phyloP scores from a whole-genome alignment of 2,113 vertebrate species.

The Semicossyphus pulcher region DNA sequence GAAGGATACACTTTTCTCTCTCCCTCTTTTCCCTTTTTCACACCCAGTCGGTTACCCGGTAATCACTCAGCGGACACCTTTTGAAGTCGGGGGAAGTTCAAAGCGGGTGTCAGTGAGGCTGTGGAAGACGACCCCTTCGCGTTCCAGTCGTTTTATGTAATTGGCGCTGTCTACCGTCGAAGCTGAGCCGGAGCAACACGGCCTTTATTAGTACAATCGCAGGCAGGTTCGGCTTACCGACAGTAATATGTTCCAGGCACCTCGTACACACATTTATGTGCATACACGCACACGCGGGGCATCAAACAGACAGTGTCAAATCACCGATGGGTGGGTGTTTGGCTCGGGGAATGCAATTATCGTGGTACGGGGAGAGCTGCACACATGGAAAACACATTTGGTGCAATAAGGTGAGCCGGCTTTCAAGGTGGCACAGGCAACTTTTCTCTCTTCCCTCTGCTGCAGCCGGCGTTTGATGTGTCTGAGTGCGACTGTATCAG shows the following conservation, averaged over 20 bases:
- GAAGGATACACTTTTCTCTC: slow-evolving; percentile 64
- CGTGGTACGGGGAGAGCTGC: slow-evolving; percentile 24
- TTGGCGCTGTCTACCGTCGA: slow-evolving; percentile 90
- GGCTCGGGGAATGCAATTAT: slow-evolving; percentile 71
- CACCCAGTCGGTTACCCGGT: slow-evolving; percentile 81
- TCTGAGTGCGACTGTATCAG: slow-evolving; percentile 15
- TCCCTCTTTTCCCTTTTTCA: slow-evolving; percentile 7
- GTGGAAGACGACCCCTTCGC: slow-evolving; percentile 84
- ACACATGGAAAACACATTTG: slow-evolving; percentile 45
- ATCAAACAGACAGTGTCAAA: slow-evolving; percentile 76
- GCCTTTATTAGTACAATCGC: slow-evolving; percentile 92
- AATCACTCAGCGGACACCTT: slow-evolving; percentile 86
- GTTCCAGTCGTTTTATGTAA: slow-evolving; percentile 90
- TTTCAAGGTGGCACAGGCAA: slow-evolving; percentile 17
- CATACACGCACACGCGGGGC: slow-evolving; percentile 42
- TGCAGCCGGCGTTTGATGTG: slow-evolving; percentile 16
- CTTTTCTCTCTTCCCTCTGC: neutral
- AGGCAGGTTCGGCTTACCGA: slow-evolving; percentile 86
- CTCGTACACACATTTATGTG: slow-evolving; percentile 51
- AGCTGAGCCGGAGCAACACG: slow-evolving; percentile 88
- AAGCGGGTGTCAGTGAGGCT: slow-evolving; percentile 82
- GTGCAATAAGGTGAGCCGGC: slow-evolving; percentile 57
- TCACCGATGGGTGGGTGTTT: slow-evolving; percentile 73
- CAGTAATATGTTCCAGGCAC: slow-evolving; percentile 86
- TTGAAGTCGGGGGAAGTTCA: slow-evolving; percentile 90